phyloP scores from a whole-genome alignment of 1,140 invertebrate species.

The Druon quercuslanigerum region DNA sequence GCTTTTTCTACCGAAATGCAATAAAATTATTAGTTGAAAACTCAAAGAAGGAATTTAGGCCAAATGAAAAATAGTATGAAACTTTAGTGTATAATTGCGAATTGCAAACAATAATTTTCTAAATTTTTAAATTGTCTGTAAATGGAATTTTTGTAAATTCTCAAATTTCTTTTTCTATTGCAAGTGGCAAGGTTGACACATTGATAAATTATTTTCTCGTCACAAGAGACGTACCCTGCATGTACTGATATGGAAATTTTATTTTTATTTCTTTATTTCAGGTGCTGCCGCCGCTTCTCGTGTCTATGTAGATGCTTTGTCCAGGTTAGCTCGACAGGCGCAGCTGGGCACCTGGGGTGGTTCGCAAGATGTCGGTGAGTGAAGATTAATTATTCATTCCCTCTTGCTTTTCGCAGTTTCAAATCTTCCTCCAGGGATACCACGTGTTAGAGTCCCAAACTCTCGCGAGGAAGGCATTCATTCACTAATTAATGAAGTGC shows the following conservation, averaged over 20 bases:
- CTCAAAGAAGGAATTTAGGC: no score
- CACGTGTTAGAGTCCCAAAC: constrained; percentile 16
- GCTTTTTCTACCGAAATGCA: no score
- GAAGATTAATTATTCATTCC: constrained; percentile 57
- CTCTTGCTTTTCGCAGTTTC: constrained; percentile 30
- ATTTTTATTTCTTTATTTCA: constrained; percentile 73
- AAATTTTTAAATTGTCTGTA: no score
- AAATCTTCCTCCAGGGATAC: constrained; percentile 1
- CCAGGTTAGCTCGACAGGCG: constrained; percentile 89
- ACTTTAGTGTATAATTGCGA: no score
- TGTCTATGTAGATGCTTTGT: constrained; percentile 90
- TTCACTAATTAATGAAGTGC: constrained; percentile 7
- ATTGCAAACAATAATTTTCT: no score
- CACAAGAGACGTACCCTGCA: not conserved
- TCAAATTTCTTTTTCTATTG: no score
- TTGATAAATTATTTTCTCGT: constrained; percentile 9
- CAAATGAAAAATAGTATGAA: no score
- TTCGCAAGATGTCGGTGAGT: constrained; percentile 92
- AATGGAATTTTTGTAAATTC: no score
- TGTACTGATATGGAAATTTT: constrained; percentile 7
- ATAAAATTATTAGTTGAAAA: no score
- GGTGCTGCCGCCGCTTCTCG: constrained; percentile 90
- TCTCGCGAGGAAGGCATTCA: not conserved
- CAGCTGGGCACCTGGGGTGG: constrained; percentile 92
- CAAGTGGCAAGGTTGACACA: not conserved